A percentile compares a stretch with the other conserved stretches of the same genome.
phyloP scores from a whole-genome alignment of 2,888 invertebrate genomes.

The Leucania comma region DNA sequence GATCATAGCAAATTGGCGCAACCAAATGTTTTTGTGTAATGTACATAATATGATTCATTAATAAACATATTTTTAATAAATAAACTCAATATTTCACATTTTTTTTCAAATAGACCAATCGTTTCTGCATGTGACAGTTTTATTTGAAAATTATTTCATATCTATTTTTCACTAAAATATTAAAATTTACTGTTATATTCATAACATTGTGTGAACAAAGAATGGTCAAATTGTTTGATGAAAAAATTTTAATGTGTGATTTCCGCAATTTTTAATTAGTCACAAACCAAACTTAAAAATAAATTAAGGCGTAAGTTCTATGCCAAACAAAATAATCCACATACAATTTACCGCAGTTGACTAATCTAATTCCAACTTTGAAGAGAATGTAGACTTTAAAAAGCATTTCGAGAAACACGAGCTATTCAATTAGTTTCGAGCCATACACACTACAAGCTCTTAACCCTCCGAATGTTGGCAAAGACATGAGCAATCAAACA shows the following conservation, averaged over 20 bases:
- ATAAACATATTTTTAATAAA: background rate
- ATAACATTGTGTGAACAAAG: no score
- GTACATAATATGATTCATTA: no score
- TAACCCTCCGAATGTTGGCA: slow-evolving; percentile 33
- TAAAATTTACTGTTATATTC: no score
- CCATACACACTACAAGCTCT: slow-evolving; percentile 39
- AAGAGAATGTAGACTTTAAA: slow-evolving; percentile 40
- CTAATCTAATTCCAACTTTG: slow-evolving; percentile 33
- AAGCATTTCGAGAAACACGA: slow-evolving; percentile 37
- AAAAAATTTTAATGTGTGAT: background rate
- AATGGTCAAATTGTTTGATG: no score
- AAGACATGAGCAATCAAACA: slow-evolving; percentile 63
- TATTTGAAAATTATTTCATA: no score
- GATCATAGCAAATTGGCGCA: no score
- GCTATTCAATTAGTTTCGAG: slow-evolving; percentile 47
- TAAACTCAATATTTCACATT: no score
- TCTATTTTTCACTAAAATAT: no score
- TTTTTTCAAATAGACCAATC: no score
- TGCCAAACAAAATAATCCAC: slow-evolving; percentile 1
- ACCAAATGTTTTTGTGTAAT: no score
- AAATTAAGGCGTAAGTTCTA: background rate
- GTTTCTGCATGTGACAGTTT: no score
- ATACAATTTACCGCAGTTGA: slow-evolving; percentile 28
- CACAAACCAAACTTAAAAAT: background rate
- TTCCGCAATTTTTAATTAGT: no score